Conservation (phyloP, 2,888 invertebrate genomes). For the Eubasilissa splendida region DNA sequence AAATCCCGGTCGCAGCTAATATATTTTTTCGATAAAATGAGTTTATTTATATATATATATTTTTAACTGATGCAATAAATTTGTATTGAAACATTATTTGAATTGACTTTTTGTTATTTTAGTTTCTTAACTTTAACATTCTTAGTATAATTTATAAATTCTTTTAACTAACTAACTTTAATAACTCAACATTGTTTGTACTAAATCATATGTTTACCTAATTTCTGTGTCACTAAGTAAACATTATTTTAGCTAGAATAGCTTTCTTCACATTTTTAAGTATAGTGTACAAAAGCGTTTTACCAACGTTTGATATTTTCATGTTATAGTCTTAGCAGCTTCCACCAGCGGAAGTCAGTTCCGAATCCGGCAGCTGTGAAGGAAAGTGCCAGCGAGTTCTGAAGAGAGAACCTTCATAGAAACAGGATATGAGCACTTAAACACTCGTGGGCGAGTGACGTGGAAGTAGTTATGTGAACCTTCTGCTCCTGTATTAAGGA, state of each 20-base stretch:
- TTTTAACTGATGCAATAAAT: no score
- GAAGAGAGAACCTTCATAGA: conserved; percentile 15
- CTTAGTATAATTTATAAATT: no score
- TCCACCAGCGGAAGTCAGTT: conserved; percentile 12
- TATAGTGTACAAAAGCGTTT: no score
- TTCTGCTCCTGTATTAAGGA: not conserved
- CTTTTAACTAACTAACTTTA: no score
- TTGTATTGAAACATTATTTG: no score
- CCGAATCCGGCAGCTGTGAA: not conserved
- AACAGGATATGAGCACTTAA: conserved; percentile 41
- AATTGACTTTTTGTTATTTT: no score
- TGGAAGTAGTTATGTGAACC: not conserved
- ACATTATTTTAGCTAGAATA: not conserved
- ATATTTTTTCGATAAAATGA: no score
- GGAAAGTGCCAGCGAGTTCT: conserved; percentile 5
- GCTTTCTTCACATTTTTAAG: not conserved
- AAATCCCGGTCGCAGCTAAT: no score
- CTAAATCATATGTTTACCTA: no score
- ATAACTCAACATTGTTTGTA: no score
- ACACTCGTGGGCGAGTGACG: conserved; percentile 2
- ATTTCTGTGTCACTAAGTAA: not conserved
- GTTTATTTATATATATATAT: no score
- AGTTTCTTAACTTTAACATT: no score
- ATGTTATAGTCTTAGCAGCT: not conserved
- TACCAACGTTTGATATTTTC: not conserved